Evolutionary conservation across 2,113 vertebrate species (phyloP), one percentile per base, ranked within the genome.

Genomic region (Anoplopoma fimbria): DNA sequence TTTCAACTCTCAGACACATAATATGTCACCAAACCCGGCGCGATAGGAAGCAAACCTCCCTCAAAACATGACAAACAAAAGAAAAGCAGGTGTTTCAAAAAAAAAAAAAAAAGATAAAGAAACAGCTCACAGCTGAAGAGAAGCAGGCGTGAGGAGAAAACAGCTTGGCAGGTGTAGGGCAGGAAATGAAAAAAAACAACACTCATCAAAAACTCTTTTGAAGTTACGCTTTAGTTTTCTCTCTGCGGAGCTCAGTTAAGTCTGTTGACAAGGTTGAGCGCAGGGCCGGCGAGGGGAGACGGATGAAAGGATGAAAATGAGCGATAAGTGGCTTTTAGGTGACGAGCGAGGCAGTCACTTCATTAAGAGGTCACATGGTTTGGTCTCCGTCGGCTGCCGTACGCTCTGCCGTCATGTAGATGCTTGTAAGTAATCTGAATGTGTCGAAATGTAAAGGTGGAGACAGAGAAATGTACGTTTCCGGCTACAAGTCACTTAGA

Each of bases 171-270:
- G 82, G 75, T 81, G 77, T 23, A 42, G 71, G 72, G 23, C 60
- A 77, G 34, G 0, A n/a, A n/a, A n/a, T n/a, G n/a, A 65, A 49
- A 58, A 47, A 68, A 64, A 61, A 76, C 40, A 23, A n/a, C n/a
- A n/a, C n/a, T n/a, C 75, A 75, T 83, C 75, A 73, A 38, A 84
- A 71, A 69, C 17, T 14, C 21, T 81, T 89, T 81, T 89, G 86
- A 88, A 88, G 83, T 42, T 76, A 15, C 63, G 68, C 42, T 77
- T 84, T 79, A 58, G 67, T 71, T 84, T 82, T 71, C 55, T 71
- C 55, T 74, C 63, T 82, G 76, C 81, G 67, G 75, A 9, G 49
- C 70, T 34, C 49, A 0, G 69, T 76, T 61, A 58, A 65, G 58
- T 67, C 33, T 25, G 31, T 19, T 61, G 73, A 79, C 74, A 13